phyloP scores from a whole-genome alignment of 2,797 vertebrate genomes.

The Rhadinocentrus ornatus region DNA sequence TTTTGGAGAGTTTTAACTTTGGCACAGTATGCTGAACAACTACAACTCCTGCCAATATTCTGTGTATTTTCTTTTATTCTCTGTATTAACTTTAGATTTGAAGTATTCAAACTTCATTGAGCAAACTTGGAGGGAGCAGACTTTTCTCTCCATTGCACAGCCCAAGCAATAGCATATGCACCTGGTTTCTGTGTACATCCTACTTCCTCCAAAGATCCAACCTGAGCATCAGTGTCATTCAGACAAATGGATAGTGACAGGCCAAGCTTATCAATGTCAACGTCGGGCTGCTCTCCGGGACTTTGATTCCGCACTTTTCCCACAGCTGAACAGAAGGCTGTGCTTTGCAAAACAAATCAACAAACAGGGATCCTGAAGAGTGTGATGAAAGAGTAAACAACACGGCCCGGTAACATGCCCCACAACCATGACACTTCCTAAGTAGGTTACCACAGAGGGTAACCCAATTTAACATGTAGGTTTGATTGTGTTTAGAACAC shows the following conservation, averaged over 20 bases:
- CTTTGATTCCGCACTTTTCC: conserved; percentile 79
- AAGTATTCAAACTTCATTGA: conserved; percentile 49
- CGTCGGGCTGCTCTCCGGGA: conserved; percentile 69
- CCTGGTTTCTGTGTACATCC: conserved; percentile 43
- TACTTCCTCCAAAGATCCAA: conserved; percentile 72
- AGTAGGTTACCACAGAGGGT: conserved; percentile 79
- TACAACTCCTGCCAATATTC: conserved; percentile 35
- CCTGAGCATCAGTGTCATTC: conserved; percentile 77
- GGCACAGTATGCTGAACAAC: conserved; percentile 32
- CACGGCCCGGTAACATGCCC: conserved; percentile 79
- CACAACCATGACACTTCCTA: conserved; percentile 83
- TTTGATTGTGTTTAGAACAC: conserved; percentile 53
- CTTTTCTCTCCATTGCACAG: conserved; percentile 24
- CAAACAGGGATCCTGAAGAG: conserved; percentile 84
- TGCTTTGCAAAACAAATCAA: conserved; percentile 87
- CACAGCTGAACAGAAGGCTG: conserved; percentile 83
- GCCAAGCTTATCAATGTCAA: conserved; percentile 75
- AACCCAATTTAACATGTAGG: conserved; percentile 76
- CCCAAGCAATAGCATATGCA: conserved; percentile 45
- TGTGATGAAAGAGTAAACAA: conserved; percentile 87
- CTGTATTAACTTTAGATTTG: conserved; percentile 38
- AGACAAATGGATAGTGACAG: conserved; percentile 78
- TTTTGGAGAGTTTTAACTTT: conserved; percentile 63
- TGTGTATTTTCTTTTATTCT: conserved; percentile 29
- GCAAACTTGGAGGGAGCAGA: conserved; percentile 45